Conservation (phyloP, 2,797 vertebrate genomes). For the Enteromius afrohamiltoni region DNA sequence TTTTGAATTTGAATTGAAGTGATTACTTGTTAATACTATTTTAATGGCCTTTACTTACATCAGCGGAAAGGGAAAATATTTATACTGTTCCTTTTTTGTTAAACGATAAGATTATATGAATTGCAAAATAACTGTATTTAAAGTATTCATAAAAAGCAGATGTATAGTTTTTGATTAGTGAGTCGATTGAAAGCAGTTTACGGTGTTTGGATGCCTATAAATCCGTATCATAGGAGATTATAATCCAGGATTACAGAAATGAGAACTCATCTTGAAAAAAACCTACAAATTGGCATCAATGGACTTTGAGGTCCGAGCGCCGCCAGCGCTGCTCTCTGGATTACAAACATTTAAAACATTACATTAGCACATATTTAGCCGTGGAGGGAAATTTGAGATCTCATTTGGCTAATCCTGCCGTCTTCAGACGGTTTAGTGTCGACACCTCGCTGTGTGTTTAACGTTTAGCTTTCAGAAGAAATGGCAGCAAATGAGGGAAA, state of each 20-base stretch:
- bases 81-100: not conserved
- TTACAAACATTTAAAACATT: not conserved
- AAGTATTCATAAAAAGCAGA: not conserved
- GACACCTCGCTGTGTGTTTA: constrained; percentile 19
- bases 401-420: constrained; percentile 40
- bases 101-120: not conserved
- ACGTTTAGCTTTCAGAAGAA: constrained; percentile 31
- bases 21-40: not conserved
- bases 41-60: not conserved
- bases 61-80: not conserved
- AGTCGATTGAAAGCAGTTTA: not conserved
- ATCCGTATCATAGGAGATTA: constrained; percentile 15
- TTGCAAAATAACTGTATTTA: not conserved
- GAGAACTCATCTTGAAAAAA: not conserved
- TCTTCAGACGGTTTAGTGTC: constrained; percentile 9
- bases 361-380: constrained; percentile 28
- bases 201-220: not conserved
- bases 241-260: constrained; percentile 7
- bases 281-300: not conserved
- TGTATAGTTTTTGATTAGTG: not conserved
- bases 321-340: not conserved
- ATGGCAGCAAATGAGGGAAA: constrained; percentile 17
- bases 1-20: not conserved
- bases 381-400: constrained; percentile 16
- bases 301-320: not conserved